Percentiles rank a stretch among this genome's conserved stretches.
Evolutionary conservation across 2,888 invertebrate genomes (phyloP).

Genomic region (Cancer borealis): DNA sequence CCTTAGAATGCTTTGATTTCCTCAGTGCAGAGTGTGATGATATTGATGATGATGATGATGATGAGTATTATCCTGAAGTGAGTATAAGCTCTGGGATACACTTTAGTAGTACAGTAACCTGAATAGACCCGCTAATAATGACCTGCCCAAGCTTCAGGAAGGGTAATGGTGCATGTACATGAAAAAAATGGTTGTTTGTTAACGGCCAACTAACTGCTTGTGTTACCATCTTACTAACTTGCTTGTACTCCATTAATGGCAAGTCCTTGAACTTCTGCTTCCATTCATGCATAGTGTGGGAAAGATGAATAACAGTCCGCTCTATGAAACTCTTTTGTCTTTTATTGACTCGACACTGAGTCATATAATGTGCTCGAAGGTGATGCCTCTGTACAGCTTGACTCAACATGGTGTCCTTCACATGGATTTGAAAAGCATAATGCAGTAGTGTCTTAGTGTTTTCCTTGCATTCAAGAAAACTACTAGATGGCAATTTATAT

Average conservation of each 20-base stretch:
- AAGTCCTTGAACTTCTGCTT: not conserved
- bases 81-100: slow-evolving; percentile 58
- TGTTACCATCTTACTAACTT: not conserved
- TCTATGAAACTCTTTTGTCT: not conserved
- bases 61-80: slow-evolving; percentile 73
- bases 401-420: not conserved
- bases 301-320: not conserved
- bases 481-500: not conserved
- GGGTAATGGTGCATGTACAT: slow-evolving; percentile 21
- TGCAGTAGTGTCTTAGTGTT: not conserved
- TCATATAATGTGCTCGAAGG: not conserved
- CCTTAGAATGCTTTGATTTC: slow-evolving; percentile 82
- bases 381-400: not conserved
- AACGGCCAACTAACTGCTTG: not conserved
- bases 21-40: slow-evolving; percentile 80
- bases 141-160: slow-evolving; percentile 38
- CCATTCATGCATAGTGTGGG: not conserved
- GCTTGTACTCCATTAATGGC: slow-evolving; percentile 10
- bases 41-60: slow-evolving; percentile 71
- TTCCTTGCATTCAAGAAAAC: not conserved
- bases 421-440: not conserved
- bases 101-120: slow-evolving; percentile 15
- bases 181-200: not conserved
- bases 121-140: slow-evolving; percentile 48
- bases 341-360: not conserved